Conservation (phyloP, 2,888 invertebrate species). For the Rhopalosiphum nymphaeae region DNA sequence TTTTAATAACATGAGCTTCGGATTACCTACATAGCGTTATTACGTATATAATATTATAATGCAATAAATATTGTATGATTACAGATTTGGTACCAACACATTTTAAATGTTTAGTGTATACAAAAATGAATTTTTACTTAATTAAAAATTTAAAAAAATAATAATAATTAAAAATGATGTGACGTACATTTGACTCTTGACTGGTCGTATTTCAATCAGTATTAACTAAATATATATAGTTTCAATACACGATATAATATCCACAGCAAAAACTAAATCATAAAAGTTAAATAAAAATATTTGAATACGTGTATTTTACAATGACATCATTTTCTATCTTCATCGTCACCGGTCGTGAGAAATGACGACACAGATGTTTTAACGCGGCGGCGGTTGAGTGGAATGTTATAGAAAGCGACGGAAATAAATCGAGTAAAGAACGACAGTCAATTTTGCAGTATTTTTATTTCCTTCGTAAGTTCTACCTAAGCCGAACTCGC, state of each 20-base stretch:
- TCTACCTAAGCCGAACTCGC: constrained; percentile 45
- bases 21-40: neutral
- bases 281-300: neutral
- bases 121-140: neutral
- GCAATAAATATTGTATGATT: neutral
- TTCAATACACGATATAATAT: neutral
- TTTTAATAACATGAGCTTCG: constrained; percentile 5
- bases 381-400: constrained; percentile 19
- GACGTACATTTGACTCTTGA: neutral
- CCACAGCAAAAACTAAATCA: neutral
- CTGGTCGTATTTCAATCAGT: neutral
- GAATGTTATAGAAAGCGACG: constrained; percentile 52
- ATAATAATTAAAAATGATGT: neutral
- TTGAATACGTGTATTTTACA: neutral
- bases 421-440: constrained; percentile 60
- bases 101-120: neutral
- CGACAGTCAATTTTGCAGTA: constrained; percentile 51
- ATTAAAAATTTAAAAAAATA: neutral
- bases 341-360: constrained; percentile 36
- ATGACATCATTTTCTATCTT: constrained; percentile 59
- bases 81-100: neutral
- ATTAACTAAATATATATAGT: neutral
- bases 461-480: constrained; percentile 49
- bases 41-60: neutral
- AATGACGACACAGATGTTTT: constrained; percentile 55